These are phyloP conservation scores for Sympetrum striolatum DNA, from an alignment of 2,888 invertebrate genomes.

Conservation along the genomic window DNA sequence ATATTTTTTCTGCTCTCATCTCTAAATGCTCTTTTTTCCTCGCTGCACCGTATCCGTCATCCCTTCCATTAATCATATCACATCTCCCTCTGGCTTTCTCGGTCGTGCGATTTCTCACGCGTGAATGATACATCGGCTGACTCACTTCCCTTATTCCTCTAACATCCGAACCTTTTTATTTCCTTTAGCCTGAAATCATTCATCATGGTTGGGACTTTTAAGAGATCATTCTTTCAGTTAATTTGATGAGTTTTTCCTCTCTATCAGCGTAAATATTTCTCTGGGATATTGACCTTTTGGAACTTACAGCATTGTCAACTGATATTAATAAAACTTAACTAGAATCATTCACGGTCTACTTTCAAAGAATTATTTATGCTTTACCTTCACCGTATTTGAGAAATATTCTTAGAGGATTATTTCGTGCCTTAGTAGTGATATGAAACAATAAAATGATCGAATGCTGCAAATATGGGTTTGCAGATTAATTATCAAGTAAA, in stretches of 20 bases:
- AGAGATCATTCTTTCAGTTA: background rate
- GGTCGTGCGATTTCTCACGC: constrained; percentile 18
- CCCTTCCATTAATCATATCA: background rate
- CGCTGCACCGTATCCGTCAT: background rate
- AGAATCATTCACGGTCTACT: too few species aligned
- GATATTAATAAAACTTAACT: too few species aligned
- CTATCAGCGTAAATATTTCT: background rate
- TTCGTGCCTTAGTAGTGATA: too few species aligned
- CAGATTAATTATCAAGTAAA: too few species aligned
- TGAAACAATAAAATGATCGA: too few species aligned
- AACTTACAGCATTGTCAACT: too few species aligned
- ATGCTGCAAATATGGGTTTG: too few species aligned
- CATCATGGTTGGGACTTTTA: background rate
- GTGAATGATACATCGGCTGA: constrained; percentile 20
- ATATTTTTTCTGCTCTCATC: background rate
- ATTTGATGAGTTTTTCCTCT: background rate
- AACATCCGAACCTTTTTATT: background rate
- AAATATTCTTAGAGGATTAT: too few species aligned
- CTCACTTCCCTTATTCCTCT: background rate
- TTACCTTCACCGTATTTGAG: too few species aligned
- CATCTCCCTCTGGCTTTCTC: background rate
- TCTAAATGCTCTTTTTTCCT: background rate
- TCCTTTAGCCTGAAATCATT: background rate
- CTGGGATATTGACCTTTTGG: too few species aligned
- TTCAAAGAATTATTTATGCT: too few species aligned